Evolutionary conservation across 2,113 vertebrate species (phyloP).

Genomic region (Tragelaphus buxtoni): DNA sequence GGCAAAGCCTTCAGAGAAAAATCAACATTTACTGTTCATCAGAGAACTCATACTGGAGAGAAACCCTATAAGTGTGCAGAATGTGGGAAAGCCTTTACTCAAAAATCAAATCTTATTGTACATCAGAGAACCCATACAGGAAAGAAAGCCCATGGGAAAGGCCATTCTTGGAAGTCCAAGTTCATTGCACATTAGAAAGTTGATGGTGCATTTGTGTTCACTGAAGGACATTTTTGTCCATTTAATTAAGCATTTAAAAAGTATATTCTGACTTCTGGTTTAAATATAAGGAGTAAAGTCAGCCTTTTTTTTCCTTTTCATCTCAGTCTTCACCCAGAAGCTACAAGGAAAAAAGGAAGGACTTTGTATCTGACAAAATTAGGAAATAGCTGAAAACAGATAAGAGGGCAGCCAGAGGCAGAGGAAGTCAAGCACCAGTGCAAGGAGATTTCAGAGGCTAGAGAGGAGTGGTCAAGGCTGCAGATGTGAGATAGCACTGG

Average conservation of each 20-base stretch:
- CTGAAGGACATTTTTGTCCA: background rate
- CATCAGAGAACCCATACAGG: conserved; percentile 76
- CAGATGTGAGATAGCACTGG: background rate
- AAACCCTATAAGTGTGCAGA: conserved; percentile 73
- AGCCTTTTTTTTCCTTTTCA: conserved; percentile 21
- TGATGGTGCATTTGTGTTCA: background rate
- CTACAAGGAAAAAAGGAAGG: background rate
- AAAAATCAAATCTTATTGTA: conserved; percentile 74
- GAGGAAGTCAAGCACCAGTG: background rate
- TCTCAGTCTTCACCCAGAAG: conserved; percentile 23
- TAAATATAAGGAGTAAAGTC: conserved; percentile 29
- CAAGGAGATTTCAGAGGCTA: background rate
- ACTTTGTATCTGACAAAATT: conserved; percentile 20
- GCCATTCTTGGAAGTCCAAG: conserved; percentile 46
- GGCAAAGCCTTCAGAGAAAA: conserved; percentile 75
- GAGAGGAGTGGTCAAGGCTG: background rate
- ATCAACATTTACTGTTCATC: conserved; percentile 75
- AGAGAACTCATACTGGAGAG: conserved; percentile 76
- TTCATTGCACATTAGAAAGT: conserved; percentile 21
- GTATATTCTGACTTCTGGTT: conserved; percentile 24
- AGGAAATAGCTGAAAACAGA: background rate
- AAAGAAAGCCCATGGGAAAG: conserved; percentile 57
- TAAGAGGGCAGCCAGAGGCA: background rate
- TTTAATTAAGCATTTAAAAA: conserved; percentile 19
- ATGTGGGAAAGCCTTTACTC: conserved; percentile 76